phyloP scores from a whole-genome alignment of 2,113 vertebrate genomes.

The Psophia crepitans region DNA sequence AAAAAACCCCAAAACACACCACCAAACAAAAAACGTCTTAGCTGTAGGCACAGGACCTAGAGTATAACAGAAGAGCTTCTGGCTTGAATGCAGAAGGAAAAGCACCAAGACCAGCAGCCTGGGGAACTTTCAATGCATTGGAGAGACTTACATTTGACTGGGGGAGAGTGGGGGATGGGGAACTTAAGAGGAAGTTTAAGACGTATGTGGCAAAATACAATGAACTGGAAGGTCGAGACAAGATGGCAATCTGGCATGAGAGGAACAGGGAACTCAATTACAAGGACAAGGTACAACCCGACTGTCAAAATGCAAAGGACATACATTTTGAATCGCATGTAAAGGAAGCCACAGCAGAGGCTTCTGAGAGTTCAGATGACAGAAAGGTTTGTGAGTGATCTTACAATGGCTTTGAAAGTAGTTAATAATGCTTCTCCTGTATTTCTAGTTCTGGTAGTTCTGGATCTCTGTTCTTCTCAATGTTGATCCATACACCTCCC shows the following conservation, averaged over 20 bases:
- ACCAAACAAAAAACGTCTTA: too few relatives aligned
- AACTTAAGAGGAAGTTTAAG: not conserved
- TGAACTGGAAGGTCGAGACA: not conserved
- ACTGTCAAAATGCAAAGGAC: not conserved
- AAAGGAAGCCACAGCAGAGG: not conserved
- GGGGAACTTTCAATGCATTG: not conserved
- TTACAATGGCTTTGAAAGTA: not conserved
- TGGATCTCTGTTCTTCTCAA: not conserved
- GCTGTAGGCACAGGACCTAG: not conserved
- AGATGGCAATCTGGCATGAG: not conserved
- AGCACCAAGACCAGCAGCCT: not conserved
- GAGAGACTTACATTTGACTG: not conserved
- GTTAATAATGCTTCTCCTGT: not conserved
- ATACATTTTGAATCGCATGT: not conserved
- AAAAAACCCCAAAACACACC: too few relatives aligned
- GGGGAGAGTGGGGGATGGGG: rapidly evolving
- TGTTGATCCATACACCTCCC: rapidly evolving
- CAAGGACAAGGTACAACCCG: not conserved
- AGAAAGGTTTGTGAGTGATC: not conserved
- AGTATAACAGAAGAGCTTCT: not conserved
- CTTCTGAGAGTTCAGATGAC: not conserved
- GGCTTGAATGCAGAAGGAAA: not conserved
- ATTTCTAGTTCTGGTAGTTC: not conserved
- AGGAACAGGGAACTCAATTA: not conserved
- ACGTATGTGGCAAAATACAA: not conserved